phyloP scores from a whole-genome alignment of 2,888 invertebrate genomes.

The Apamea monoglypha region DNA sequence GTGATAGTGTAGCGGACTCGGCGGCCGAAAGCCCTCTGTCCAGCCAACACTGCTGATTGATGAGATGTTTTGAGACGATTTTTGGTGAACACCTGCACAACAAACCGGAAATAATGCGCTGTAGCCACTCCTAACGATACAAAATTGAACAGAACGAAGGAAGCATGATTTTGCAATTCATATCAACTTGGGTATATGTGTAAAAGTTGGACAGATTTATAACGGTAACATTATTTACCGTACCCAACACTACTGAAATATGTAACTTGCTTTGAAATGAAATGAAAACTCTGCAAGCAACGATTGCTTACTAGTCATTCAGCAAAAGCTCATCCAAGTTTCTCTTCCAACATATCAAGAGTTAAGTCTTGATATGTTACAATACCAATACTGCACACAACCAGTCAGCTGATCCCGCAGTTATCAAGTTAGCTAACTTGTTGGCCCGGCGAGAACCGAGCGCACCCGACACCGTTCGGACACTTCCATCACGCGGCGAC shows the following conservation, averaged over 20 bases:
- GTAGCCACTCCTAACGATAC: neutral
- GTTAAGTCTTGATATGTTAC: neutral
- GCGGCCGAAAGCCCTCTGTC: too few species aligned
- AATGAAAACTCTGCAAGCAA: neutral
- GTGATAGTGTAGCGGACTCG: neutral
- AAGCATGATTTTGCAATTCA: neutral
- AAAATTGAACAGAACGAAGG: neutral
- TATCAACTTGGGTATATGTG: neutral
- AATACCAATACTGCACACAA: neutral
- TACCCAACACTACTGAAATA: too few species aligned
- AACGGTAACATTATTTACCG: neutral
- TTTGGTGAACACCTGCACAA: neutral
- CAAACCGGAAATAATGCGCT: neutral
- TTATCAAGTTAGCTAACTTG: neutral
- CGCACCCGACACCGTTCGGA: neutral
- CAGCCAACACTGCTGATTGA: neutral
- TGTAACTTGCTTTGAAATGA: neutral
- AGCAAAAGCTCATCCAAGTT: neutral
- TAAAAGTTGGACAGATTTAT: neutral
- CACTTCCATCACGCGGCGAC: neutral
- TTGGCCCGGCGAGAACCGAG: conserved; percentile 10
- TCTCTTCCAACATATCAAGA: neutral
- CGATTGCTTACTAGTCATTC: neutral
- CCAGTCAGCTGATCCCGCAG: neutral
- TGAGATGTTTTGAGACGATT: neutral